Percentiles rank a stretch among this genome's conserved stretches.
Evolutionary conservation across 2,888 invertebrate species (phyloP).

Genomic region (Leucophora obtusa): DNA sequence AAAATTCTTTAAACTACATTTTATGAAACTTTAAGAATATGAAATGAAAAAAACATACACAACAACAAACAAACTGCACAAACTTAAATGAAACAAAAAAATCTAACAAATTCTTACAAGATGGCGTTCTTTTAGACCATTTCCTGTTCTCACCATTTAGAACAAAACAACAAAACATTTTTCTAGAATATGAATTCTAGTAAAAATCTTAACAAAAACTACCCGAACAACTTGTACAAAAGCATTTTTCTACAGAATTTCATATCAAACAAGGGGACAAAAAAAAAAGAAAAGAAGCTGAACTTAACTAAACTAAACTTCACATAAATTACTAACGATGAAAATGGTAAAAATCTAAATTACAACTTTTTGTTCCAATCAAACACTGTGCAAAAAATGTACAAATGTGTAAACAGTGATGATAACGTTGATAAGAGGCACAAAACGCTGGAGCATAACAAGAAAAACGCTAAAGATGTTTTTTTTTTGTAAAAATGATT

Average conservation of each 20-base stretch:
- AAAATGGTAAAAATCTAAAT: conserved; percentile 65
- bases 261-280: conserved; percentile 62
- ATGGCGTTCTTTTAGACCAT: conserved; percentile 64
- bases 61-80: conserved; percentile 12
- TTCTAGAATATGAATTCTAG: conserved; percentile 60
- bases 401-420: not conserved
- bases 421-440: not conserved
- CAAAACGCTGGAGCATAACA: not conserved
- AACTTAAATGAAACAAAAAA: conserved; percentile 17
- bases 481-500: no score
- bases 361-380: conserved; percentile 63
- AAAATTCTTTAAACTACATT: conserved; percentile 63
- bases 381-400: conserved; percentile 59
- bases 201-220: conserved; percentile 61
- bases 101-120: conserved; percentile 64
- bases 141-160: conserved; percentile 65
- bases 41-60: conserved; percentile 20
- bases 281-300: conserved; percentile 49
- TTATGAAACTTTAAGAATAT: conserved; percentile 46
- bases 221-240: conserved; percentile 62
- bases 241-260: conserved; percentile 63
- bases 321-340: conserved; percentile 65
- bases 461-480: no score
- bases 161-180: conserved; percentile 55
- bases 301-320: conserved; percentile 37